Conservation (phyloP, 64 coral and sea anemone genomes). For the Dendronephthya gigantea region DNA sequence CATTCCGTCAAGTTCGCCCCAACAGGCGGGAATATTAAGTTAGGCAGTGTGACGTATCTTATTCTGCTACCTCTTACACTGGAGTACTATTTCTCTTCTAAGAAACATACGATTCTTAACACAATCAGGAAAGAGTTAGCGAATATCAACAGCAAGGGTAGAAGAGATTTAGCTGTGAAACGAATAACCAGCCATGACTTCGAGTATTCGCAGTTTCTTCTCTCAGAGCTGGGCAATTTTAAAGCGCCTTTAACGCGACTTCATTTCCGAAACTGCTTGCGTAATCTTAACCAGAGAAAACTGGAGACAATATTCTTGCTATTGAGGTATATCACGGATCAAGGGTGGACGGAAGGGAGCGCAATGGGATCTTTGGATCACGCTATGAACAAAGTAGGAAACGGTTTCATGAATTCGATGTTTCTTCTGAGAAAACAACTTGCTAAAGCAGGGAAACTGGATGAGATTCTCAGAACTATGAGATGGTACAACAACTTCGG, state of each 20-base stretch:
- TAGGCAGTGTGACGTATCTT: not conserved
- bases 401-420: slow-evolving; percentile 23
- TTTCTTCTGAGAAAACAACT: slow-evolving; percentile 25
- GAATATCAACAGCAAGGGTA: not conserved
- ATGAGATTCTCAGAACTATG: slow-evolving; percentile 1
- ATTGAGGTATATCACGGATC: not conserved
- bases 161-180: not conserved
- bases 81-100: not conserved
- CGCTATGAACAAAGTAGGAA: slow-evolving; percentile 32
- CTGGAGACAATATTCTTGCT: not conserved
- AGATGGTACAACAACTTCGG: slow-evolving; percentile 37
- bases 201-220: not conserved
- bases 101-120: not conserved
- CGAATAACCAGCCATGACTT: not conserved
- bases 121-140: not conserved
- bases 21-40: not conserved
- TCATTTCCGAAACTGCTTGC: not conserved
- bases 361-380: slow-evolving; percentile 39
- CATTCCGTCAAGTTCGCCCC: not conserved
- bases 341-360: slow-evolving; percentile 39
- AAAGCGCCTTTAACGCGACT: not conserved
- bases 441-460: not conserved
- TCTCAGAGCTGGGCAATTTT: not conserved
- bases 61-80: not conserved
- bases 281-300: not conserved